A percentile compares a stretch with the other conserved stretches of the same genome.
phyloP scores from a whole-genome alignment of 2,797 vertebrate genomes.

The Syngnathus rostellatus region DNA sequence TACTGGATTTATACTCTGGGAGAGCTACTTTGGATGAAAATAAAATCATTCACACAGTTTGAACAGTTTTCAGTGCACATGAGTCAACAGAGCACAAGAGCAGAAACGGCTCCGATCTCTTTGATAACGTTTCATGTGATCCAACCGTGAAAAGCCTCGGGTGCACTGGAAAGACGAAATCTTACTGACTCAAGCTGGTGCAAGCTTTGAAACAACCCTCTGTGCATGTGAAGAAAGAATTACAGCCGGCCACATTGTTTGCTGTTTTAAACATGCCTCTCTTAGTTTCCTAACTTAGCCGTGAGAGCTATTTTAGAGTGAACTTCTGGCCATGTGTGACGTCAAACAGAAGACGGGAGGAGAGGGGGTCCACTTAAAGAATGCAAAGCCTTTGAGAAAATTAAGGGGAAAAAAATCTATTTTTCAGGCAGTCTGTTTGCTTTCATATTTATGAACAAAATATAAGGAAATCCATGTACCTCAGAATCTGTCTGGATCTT shows the following conservation, averaged over 20 bases:
- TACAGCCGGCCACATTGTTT: conserved; percentile 53
- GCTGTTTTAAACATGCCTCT: conserved; percentile 67
- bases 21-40: conserved; percentile 41
- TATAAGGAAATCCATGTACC: too few species aligned
- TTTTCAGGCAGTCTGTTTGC: conserved; percentile 14
- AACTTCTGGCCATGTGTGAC: conserved; percentile 59
- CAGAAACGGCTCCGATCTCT: conserved; percentile 34
- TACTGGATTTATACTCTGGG: conserved; percentile 35
- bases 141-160: conserved; percentile 18
- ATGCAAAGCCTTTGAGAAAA: conserved; percentile 38
- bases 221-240: conserved; percentile 51
- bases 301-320: conserved; percentile 66
- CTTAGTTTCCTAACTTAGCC: conserved; percentile 67
- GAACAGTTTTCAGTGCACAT: conserved; percentile 24
- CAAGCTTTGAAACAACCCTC: conserved; percentile 34
- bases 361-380: conserved; percentile 45
- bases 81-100: conserved; percentile 39
- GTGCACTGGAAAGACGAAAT: conserved; percentile 10
- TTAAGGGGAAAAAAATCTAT: conserved; percentile 17
- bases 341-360: conserved; percentile 60
- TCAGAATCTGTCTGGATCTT: too few species aligned
- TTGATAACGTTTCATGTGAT: conserved; percentile 48
- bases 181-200: conserved; percentile 32
- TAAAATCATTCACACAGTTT: conserved; percentile 42
- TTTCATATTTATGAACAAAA: too few species aligned